Evolutionary conservation across 35 echinoderm and acorn worm species (phyloP), one percentile per base, ranked within the genome.

Genomic region (Eucidaris tribuloides): DNA sequence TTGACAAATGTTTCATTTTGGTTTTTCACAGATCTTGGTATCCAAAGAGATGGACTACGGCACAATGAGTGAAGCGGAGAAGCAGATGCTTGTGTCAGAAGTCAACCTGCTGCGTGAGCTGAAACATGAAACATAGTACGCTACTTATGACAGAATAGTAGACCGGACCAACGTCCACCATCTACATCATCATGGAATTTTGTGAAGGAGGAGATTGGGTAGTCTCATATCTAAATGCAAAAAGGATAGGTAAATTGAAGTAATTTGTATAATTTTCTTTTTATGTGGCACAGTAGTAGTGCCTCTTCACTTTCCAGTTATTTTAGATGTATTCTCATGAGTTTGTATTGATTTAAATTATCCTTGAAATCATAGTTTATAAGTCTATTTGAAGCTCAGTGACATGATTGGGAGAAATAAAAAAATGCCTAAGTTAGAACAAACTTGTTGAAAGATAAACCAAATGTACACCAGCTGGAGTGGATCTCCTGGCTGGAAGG

Each of bases 21-120:
- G 3, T 17, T 2, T 64, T 27, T 19, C 49, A 19, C 72, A 98
- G 95, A 87, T 98, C 70, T 87, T 98, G 15, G 90, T 92, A n/a
- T 98, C 90, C 86, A 98, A 98, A 56, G 95, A 98, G 49, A 93
- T 98, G 41, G 86, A 98, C 61, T 98, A 90, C 87, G 90, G 95
- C 2, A 87, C 81, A 29, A 98, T 98, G 95, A 56, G 86, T 32
- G 90, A 90, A 38, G 78, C 77, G 15, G 95, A 98, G 58, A 98
- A 98, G 48, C 86, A 98, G 66, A 84, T 98, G 79, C 65, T 98
- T 24, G 95, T 98, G 11, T 98, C 90, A 5, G 95, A 98, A 44
- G 95, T 98, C 18, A 98, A 98, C 62, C 81, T 98, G 3, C 86
- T 98, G 19, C 22, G 95, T 78, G 90, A 88, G 45, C 77, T 98